Percentiles rank a stretch among this genome's conserved stretches.
Conservation (phyloP, 2,113 vertebrate genomes). For the Panthera uncia region DNA sequence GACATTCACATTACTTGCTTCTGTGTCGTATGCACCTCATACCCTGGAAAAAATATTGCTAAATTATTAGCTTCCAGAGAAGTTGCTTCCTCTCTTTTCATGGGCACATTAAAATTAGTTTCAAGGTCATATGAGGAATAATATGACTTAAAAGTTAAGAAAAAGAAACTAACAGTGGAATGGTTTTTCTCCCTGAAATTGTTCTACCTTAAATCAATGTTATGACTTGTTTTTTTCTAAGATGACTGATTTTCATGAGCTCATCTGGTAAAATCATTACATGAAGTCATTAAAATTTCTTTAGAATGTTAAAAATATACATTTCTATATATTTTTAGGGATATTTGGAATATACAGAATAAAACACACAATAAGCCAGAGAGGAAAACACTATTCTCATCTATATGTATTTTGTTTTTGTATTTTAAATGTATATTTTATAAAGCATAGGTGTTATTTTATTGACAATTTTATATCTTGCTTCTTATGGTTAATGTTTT, state of each 20-base stretch:
- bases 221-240: not conserved
- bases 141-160: not conserved
- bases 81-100: not conserved
- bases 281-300: not conserved
- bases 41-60: not conserved
- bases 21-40: not conserved
- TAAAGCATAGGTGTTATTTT: not conserved
- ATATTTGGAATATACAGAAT: not conserved
- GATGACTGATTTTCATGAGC: not conserved
- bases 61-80: not conserved
- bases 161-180: not conserved
- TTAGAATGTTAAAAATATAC: not conserved
- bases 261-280: not conserved
- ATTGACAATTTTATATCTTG: not conserved
- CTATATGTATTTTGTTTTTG: not conserved
- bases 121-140: conserved; percentile 31
- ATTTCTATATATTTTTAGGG: not conserved
- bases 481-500: not conserved
- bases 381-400: not conserved
- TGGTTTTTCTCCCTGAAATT: not conserved
- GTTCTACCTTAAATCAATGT: not conserved
- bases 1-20: not conserved
- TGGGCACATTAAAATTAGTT: not conserved
- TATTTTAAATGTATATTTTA: not conserved
- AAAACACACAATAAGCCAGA: not conserved